A percentile compares a stretch with the other conserved stretches of the same genome.
These are phyloP conservation scores for Drosophila anomelani DNA, from an alignment of 2,888 invertebrate species.

Conservation along the genomic window DNA sequence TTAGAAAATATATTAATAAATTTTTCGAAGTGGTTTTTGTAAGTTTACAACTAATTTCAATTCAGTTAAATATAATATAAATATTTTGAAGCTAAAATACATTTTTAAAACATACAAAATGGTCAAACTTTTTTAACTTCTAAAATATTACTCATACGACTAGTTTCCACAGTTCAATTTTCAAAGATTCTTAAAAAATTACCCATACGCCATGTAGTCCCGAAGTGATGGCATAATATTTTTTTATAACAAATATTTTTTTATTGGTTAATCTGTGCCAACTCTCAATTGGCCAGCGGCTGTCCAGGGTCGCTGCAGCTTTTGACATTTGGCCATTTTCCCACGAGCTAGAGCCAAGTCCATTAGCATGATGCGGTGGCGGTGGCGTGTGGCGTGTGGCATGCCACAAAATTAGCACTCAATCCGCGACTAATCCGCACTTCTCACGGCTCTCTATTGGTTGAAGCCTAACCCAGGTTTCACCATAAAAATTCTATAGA, in stretches of 20 bases:
- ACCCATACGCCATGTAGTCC: conserved; percentile 5
- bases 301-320: conserved; percentile 43
- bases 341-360: conserved; percentile 28
- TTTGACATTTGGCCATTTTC: conserved; percentile 64
- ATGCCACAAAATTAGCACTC: conserved; percentile 50
- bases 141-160: conserved; percentile 4
- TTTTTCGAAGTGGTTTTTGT: too few relatives aligned
- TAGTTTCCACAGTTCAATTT: neutral
- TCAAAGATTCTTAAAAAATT: neutral
- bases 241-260: neutral
- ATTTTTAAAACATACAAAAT: neutral
- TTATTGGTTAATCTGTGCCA: neutral
- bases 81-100: too few relatives aligned
- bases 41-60: neutral
- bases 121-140: neutral
- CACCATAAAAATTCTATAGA: conserved; percentile 76
- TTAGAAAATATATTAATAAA: neutral
- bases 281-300: conserved; percentile 13
- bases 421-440: conserved; percentile 19
- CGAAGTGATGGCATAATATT: neutral
- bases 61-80: neutral
- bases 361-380: conserved; percentile 46
- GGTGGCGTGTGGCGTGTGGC: conserved; percentile 55
- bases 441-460: conserved; percentile 12
- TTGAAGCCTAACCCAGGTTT: conserved; percentile 83